Evolutionary conservation across 1,140 invertebrate genomes (phyloP), one percentile per base, ranked within the genome.

Genomic region (Bilobella aurantiaca): DNA sequence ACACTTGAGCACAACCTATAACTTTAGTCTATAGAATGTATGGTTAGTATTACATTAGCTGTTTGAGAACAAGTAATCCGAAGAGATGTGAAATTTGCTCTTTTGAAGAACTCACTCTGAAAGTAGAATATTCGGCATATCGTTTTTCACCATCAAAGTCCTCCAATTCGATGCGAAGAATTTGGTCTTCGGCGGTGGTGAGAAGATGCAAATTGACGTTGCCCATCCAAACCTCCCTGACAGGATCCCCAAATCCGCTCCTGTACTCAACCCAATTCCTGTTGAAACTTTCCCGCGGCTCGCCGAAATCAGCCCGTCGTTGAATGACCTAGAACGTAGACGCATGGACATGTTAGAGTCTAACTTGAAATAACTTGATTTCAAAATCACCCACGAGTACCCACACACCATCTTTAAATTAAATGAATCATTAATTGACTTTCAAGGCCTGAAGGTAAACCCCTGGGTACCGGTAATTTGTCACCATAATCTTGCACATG

Each of bases 301-400:
- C 85, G 0, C 87, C 88, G 72, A 88, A 90, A 73, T 93, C 90
- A 68, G 93, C 90, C 53, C 91, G 80, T 49, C 91, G 79, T 82
- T 93, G 90, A 68, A 94, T 91, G 0, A 93, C 88, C 91, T 94
- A n/a, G n/a, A n/a, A n/a, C n/a, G n/a, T n/a, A n/a, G n/a, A n/a
- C n/a, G n/a, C n/a, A n/a, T n/a, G n/a, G n/a, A n/a, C n/a, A n/a
- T n/a, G n/a, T n/a, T n/a, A n/a, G n/a, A n/a, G n/a, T n/a, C n/a
- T n/a, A n/a, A n/a, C n/a, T n/a, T n/a, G n/a, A n/a, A n/a, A n/a
- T n/a, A n/a, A n/a, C n/a, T n/a, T n/a, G n/a, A n/a, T n/a, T n/a
- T n/a, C n/a, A n/a, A n/a, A n/a, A n/a, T n/a, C n/a, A n/a, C n/a
- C n/a, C n/a, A n/a, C n/a, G n/a, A n/a, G n/a, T n/a, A n/a, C n/a